Conservation (phyloP, 37 sponge, comb jelly and placozoan species). For the Diacarnus erythraeanus region DNA sequence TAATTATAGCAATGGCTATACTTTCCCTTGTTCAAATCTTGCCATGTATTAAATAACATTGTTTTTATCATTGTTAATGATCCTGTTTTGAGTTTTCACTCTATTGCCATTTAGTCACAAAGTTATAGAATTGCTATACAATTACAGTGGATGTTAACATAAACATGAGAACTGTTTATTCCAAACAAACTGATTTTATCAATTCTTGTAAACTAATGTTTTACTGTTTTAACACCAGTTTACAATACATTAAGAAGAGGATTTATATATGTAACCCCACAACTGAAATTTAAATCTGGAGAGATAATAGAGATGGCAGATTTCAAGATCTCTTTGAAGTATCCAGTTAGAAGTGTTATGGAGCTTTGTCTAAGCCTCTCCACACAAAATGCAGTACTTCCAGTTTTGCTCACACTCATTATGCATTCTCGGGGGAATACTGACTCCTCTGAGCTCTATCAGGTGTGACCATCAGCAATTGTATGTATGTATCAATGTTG, state of each 20-base stretch:
- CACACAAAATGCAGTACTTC: slow-evolving; percentile 29
- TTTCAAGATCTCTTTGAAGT: slow-evolving; percentile 19
- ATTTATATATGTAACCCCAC: slow-evolving; percentile 6
- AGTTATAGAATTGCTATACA: neutral
- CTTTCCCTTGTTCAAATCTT: too few species aligned
- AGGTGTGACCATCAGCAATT: too few species aligned
- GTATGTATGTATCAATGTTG: too few species aligned
- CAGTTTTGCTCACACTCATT: slow-evolving; percentile 12
- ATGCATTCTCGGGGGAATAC: slow-evolving; percentile 8
- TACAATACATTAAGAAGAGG: slow-evolving; percentile 5
- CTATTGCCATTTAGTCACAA: neutral
- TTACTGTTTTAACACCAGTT: too few species aligned
- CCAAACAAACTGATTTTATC: too few species aligned
- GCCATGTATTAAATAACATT: too few species aligned
- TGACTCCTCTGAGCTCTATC: too few species aligned
- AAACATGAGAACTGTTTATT: neutral
- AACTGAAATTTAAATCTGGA: neutral
- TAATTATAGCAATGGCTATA: too few species aligned
- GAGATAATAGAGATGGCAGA: slow-evolving; percentile 1
- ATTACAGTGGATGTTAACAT: neutral
- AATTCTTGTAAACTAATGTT: too few species aligned
- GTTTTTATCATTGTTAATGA: too few species aligned
- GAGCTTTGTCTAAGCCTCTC: slow-evolving; percentile 39
- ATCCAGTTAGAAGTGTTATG: slow-evolving; percentile 29
- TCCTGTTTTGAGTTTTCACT: too few species aligned